phyloP scores from a whole-genome alignment of 2,797 vertebrate genomes.

The Limosa lapponica region DNA sequence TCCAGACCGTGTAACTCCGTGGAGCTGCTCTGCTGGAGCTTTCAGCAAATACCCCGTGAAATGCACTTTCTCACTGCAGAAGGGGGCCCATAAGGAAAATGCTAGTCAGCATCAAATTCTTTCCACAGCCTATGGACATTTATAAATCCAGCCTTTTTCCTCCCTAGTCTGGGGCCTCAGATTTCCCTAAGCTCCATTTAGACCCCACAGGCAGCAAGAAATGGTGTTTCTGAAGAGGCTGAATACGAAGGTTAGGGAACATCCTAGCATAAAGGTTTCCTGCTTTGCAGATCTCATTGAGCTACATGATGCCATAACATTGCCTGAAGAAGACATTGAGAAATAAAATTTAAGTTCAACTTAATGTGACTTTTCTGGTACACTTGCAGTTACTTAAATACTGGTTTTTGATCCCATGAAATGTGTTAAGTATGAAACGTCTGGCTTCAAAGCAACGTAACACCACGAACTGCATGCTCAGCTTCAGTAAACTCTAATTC shows the following conservation, averaged over 20 bases:
- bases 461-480: neutral
- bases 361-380: neutral
- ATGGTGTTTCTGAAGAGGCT: neutral
- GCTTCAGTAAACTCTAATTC: slow-evolving; percentile 21
- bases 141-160: slow-evolving; percentile 27
- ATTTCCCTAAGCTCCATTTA: neutral
- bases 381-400: neutral
- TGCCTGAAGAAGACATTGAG: neutral
- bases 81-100: slow-evolving; percentile 15
- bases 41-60: slow-evolving; percentile 43
- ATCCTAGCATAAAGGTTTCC: neutral
- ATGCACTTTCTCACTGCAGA: slow-evolving; percentile 24
- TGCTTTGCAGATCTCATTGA: neutral
- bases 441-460: neutral
- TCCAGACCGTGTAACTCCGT: neutral
- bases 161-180: neutral
- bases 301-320: neutral
- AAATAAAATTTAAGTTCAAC: neutral
- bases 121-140: slow-evolving; percentile 17
- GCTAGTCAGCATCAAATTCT: slow-evolving; percentile 46
- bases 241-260: neutral
- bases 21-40: slow-evolving; percentile 11
- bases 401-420: neutral
- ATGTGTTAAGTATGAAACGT: neutral
- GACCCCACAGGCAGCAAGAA: slow-evolving; percentile 39